phyloP scores from a whole-genome alignment of 2,888 invertebrate genomes.

The Eupithecia subfuscata region DNA sequence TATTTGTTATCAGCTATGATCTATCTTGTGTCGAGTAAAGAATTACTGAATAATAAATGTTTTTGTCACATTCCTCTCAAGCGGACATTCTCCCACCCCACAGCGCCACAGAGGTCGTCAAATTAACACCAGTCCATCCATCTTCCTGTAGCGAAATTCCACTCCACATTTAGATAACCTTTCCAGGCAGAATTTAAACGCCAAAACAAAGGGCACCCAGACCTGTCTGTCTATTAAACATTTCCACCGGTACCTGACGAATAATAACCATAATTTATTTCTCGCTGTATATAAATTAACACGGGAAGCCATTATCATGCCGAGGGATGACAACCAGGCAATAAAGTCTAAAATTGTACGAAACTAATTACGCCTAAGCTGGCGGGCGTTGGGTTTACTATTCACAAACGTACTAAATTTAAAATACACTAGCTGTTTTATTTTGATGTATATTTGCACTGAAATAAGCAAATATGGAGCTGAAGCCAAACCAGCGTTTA shows the following conservation, averaged over 20 bases:
- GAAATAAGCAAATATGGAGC: conserved; percentile 5
- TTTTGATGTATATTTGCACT: conserved; percentile 2
- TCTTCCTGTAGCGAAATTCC: conserved; percentile 1
- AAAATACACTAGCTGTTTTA: conserved; percentile 27
- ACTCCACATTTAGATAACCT: conserved; percentile 21
- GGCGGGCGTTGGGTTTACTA: conserved; percentile 45
- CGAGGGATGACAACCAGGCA: conserved; percentile 64
- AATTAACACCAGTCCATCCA: background rate
- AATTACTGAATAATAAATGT: background rate
- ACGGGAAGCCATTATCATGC: conserved; percentile 69
- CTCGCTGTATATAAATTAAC: conserved; percentile 65
- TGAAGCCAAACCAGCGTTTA: background rate
- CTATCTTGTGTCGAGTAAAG: too few species aligned
- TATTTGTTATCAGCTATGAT: background rate
- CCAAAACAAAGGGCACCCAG: conserved; percentile 30
- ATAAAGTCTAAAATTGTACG: conserved; percentile 75
- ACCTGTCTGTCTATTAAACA: conserved; percentile 44
- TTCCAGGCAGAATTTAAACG: conserved; percentile 24
- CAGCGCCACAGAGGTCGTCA: background rate
- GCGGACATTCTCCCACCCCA: background rate
- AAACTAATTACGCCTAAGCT: conserved; percentile 71
- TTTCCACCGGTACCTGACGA: conserved; percentile 42
- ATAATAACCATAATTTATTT: conserved; percentile 64
- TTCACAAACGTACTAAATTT: conserved; percentile 42
- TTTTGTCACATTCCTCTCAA: background rate